Base-by-base conservation (phyloP, 1,140 invertebrate species). In the Aphaenogaster floridana region DNA sequence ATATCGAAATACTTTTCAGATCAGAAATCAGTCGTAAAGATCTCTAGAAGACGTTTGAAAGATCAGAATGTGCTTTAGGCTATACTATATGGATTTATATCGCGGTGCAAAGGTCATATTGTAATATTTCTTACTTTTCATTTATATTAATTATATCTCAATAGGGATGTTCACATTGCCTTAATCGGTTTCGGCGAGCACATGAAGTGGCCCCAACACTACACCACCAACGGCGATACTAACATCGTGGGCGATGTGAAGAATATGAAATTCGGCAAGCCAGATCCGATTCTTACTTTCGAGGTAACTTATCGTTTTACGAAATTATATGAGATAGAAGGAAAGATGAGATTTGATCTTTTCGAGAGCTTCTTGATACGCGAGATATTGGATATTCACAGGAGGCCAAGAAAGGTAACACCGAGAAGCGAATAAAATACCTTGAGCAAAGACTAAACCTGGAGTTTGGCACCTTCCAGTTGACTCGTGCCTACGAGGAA, bases 181-280 rank as follows among this genome's bases (percentile, higher is more conserved):
- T 92, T 97, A 2, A 95, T 97, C 57, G 96, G 96, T 17, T 97
- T 95, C 85, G 96, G 96, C 63, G 96, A 96, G 6, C 91, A 95
- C 76, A 96, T 95, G 95, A 89, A 95, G 34, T 96, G 95, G 88
- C 96, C 96, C 0, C 93, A 96, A 1, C 95, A 97, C 50, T 96
- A 96, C 54, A 97, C 97, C 8, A 91, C 93, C 1, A 93, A 95
- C 64, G 96, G 96, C 15, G 96, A 96, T 90, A 89, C 95, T 0
- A 96, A 96, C 90, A 96, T 96, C 87, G 95, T 95, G 69, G 96
- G 96, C 5, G 96, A 96, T 83, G 90, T 95, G 6, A 96, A 95
- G 17, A 95, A 95, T 64, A 92, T 97, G 42, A 95, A 96, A 28
- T 96, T 97, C 79, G 88, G 88, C 0, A 72, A 91, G 9, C 54